These are phyloP conservation scores for Tetramorium parvispinum DNA, from an alignment of 1,140 invertebrate species.

Conservation along the genomic window DNA sequence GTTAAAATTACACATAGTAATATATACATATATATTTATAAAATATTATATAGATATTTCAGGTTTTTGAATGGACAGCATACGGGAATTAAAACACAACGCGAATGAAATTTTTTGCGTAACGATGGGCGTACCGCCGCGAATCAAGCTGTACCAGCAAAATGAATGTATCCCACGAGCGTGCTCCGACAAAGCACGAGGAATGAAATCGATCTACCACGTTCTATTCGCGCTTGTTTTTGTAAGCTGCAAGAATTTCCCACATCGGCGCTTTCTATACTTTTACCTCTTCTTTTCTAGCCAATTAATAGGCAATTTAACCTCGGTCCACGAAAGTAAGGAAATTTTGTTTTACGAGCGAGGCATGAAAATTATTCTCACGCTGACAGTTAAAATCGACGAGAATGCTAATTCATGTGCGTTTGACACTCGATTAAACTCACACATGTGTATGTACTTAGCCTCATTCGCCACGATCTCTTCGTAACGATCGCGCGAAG, in stretches of 20 bases:
- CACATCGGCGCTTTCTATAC: background rate
- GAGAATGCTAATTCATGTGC: slow-evolving; percentile 5
- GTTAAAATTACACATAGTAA: no score
- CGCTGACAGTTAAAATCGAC: background rate
- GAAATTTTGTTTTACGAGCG: background rate
- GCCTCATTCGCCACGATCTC: background rate
- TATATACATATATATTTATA: no score
- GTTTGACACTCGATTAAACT: slow-evolving; percentile 19
- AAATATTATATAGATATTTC: background rate
- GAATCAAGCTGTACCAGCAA: slow-evolving; percentile 32
- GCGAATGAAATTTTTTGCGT: slow-evolving; percentile 28
- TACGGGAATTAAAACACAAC: slow-evolving; percentile 9
- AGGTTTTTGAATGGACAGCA: background rate
- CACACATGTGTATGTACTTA: background rate
- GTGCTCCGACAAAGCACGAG: background rate
- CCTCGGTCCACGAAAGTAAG: no score
- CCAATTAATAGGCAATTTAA: background rate
- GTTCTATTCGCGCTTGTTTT: slow-evolving; percentile 16
- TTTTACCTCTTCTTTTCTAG: background rate
- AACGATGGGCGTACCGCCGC: slow-evolving; percentile 38
- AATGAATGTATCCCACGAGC: slow-evolving; percentile 1
- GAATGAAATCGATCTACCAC: slow-evolving; percentile 27
- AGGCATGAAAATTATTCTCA: background rate
- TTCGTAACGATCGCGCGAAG: slow-evolving; percentile 14
- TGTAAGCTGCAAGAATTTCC: background rate